A percentile compares a stretch with the other conserved stretches of the same genome.
Conservation (phyloP, 1,140 invertebrate species). For the Orchestia grillus region DNA sequence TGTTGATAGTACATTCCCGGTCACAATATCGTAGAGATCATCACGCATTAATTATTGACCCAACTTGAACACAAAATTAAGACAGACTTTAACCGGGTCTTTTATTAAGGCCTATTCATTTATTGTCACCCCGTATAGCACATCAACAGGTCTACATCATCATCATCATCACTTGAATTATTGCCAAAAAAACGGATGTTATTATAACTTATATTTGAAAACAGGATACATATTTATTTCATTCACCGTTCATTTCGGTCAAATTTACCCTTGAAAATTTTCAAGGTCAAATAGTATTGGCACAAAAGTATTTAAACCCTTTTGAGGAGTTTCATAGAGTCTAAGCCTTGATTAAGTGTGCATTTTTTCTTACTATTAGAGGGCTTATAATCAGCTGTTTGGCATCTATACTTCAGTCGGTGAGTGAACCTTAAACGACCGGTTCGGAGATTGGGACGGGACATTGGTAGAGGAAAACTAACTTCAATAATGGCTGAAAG, state of each 20-base stretch:
- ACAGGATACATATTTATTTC: background rate
- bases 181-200: background rate
- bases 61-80: too few species aligned
- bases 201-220: background rate
- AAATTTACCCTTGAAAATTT: background rate
- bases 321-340: background rate
- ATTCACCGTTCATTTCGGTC: background rate
- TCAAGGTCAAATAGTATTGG: background rate
- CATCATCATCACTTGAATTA: background rate
- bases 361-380: background rate
- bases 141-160: too few species aligned
- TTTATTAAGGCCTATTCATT: too few species aligned
- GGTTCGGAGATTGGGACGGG: background rate
- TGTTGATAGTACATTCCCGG: too few species aligned
- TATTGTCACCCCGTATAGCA: too few species aligned
- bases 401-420: constrained; percentile 47
- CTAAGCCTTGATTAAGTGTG: background rate
- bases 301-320: background rate
- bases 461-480: background rate
- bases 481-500: constrained; percentile 59
- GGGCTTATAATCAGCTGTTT: constrained; percentile 3
- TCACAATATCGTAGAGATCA: too few species aligned
- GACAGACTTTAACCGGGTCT: too few species aligned
- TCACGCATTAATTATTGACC: too few species aligned
- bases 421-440: background rate